phyloP scores from a whole-genome alignment of 2,113 vertebrate species.

The Callocephalon fimbriatum region DNA sequence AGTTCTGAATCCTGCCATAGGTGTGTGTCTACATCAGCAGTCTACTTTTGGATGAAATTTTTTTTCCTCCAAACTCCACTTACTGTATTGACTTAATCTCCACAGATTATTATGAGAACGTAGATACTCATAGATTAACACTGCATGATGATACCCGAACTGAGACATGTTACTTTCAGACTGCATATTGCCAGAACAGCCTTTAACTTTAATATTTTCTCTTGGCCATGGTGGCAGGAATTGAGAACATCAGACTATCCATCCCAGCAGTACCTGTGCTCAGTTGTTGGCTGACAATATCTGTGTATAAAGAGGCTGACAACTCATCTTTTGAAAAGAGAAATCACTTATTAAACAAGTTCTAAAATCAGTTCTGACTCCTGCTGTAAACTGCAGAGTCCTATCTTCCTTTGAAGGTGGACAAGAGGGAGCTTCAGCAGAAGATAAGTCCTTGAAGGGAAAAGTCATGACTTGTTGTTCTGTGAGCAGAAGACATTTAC shows the following conservation, averaged over 20 bases:
- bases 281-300: rapidly evolving
- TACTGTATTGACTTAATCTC: not conserved
- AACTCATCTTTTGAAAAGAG: not conserved
- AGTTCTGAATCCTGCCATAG: not conserved
- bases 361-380: not conserved
- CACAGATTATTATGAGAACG: not conserved
- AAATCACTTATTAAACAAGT: not conserved
- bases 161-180: not conserved
- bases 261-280: not conserved
- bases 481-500: not conserved
- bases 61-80: not conserved
- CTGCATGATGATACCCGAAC: not conserved
- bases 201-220: not conserved
- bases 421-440: not conserved
- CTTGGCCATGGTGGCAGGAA: not conserved
- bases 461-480: not conserved
- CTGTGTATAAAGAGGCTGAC: not conserved
- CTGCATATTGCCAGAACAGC: not conserved
- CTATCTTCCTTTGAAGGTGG: not conserved
- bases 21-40: not conserved
- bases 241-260: not conserved
- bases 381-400: not conserved
- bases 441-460: not conserved
- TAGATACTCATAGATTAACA: not conserved
- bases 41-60: not conserved